phyloP scores from a whole-genome alignment of 1,140 invertebrate species.

The Phymastichus coffea region DNA sequence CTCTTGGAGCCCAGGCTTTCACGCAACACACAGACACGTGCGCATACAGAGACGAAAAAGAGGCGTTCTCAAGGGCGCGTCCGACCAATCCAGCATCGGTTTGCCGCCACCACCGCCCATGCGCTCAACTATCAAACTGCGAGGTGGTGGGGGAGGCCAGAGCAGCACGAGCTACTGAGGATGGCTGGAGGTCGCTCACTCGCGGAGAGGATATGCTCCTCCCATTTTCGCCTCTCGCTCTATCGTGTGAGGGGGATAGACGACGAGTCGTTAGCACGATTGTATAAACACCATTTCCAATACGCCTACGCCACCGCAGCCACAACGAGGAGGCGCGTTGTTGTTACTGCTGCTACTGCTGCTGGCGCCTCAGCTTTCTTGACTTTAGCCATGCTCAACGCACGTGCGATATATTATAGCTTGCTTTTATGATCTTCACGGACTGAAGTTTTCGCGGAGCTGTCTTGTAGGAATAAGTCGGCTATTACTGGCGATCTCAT shows the following conservation, averaged over 20 bases:
- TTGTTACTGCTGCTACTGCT: too few relatives aligned
- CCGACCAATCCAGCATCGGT: constrained; percentile 19
- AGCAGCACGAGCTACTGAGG: background rate
- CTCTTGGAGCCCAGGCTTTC: too few relatives aligned
- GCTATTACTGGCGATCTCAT: too few relatives aligned
- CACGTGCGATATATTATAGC: too few relatives aligned
- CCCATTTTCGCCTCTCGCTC: constrained; percentile 1
- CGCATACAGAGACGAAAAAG: too few relatives aligned
- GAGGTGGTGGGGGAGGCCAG: background rate
- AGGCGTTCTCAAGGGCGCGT: constrained; percentile 24
- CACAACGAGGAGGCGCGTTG: constrained; percentile 22
- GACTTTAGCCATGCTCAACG: too few relatives aligned
- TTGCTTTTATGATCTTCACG: too few relatives aligned
- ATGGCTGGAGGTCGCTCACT: background rate
- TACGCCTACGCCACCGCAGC: constrained; percentile 33
- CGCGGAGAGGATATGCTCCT: constrained; percentile 4
- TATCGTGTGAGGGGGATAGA: background rate
- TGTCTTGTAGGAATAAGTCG: too few relatives aligned
- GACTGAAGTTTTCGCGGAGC: too few relatives aligned
- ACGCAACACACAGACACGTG: too few relatives aligned
- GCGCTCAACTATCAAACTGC: constrained; percentile 1
- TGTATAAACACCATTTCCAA: constrained; percentile 36
- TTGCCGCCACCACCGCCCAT: background rate
- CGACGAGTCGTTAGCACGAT: constrained; percentile 27
- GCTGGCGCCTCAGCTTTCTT: too few relatives aligned